Base-by-base conservation (phyloP, 1,140 invertebrate species). In the Archivesica marissinica region DNA sequence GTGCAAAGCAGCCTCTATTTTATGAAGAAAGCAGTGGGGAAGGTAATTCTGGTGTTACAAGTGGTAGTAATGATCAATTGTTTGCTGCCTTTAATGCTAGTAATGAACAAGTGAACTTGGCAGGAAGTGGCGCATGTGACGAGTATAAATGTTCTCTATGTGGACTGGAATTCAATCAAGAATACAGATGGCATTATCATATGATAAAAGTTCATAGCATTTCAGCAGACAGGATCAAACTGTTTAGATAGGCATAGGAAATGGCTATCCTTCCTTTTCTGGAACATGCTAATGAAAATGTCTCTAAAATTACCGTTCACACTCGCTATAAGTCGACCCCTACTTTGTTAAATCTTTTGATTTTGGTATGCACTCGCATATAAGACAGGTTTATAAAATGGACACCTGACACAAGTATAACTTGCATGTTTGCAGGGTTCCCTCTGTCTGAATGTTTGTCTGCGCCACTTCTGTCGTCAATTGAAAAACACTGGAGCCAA, bases 111-210 rank as follows among this genome's bases (percentile, higher is more conserved):
- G 33, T 56, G 15, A 50, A 76, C 23, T 41, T 2, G 50, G 52
- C 52, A 25, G 23, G 64, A 25, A 72, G 9, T 28, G 9, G 25
- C 17, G n/a, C 39, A 2, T 17, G 33, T 47, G 50, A 35, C n/a
- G 33, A 47, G 17, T 68, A 28, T 20, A 76, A 39, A 33, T 85
- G 82, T 77, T 39, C n/a, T n/a, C 11, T 85, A 9, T 85, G 82
- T 59, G 82, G 82, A 56, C 33, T 85, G 23, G 74, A 85, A n/a
- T 85, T 85, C 47, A 85, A 85, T 38, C 82, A 85, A 28, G 44
- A 77, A 17, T 85, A 85, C 39, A 61, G 82, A 39, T 56, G 38
- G 44, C 72, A 85, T 2, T 85, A 77, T 30, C 82, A 85, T 39
- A 66, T 77, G 74, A 78, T 78, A 28, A 85, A 85, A 56, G 82